Evolutionary conservation across 2,113 vertebrate species (phyloP).

Genomic region (Caracal caracal): DNA sequence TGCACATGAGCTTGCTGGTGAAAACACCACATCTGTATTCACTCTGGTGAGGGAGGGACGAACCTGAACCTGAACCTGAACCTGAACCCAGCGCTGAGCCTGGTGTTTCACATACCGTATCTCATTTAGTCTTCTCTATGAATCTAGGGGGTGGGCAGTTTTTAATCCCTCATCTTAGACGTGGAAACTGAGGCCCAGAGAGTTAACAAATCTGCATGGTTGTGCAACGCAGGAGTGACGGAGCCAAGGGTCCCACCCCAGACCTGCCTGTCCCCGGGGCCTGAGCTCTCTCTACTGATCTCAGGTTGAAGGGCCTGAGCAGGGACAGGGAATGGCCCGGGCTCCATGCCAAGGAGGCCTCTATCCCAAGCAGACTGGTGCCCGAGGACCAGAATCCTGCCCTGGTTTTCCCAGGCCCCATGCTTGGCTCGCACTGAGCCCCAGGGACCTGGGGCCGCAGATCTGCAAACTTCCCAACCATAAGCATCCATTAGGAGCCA

Average conservation of each 20-base stretch:
- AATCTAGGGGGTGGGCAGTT: not conserved
- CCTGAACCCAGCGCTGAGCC: not conserved
- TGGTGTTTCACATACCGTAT: not conserved
- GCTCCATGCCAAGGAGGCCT: slow-evolving; percentile 51
- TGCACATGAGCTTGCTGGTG: rapidly evolving
- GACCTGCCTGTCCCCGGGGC: not conserved
- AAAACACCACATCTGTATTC: not conserved
- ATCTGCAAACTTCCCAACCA: slow-evolving; percentile 84
- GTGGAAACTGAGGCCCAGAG: not conserved
- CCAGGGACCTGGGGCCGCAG: slow-evolving; percentile 77
- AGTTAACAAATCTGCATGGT: not conserved
- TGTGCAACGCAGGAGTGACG: not conserved
- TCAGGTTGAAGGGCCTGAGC: not conserved
- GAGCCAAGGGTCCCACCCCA: not conserved
- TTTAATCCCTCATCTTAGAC: not conserved
- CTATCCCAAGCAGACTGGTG: slow-evolving; percentile 71
- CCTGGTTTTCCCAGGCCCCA: slow-evolving; percentile 78
- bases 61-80: not conserved
- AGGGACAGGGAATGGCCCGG: not conserved
- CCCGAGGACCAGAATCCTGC: slow-evolving; percentile 66
- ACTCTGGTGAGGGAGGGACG: not conserved
- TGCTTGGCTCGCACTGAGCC: slow-evolving; percentile 78
- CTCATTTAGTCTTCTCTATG: not conserved
- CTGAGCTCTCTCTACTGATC: not conserved
- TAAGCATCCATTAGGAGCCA: slow-evolving; percentile 85